Conservation (phyloP, 2,888 invertebrate genomes). For the Caenorhabditis doughertyi region DNA sequence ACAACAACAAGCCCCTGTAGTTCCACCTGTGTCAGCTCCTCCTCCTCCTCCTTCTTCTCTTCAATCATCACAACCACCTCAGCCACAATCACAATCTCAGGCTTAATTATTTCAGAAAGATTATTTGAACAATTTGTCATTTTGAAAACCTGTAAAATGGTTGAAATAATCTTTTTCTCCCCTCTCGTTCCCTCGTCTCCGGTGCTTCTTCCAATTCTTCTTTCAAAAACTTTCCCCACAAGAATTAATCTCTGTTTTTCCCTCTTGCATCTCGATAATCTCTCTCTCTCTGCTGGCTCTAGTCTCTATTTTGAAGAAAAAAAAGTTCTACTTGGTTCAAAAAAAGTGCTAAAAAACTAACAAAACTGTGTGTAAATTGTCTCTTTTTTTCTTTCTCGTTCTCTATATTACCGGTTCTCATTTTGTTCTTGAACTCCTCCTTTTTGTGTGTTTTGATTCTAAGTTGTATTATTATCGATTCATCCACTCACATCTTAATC, state of each 20-base stretch:
- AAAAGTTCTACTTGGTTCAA: conserved; percentile 1
- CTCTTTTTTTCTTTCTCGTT: conserved; percentile 6
- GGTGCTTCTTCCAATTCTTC: conserved; percentile 5
- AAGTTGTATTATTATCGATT: conserved; percentile 29
- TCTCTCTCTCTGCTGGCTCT: neutral
- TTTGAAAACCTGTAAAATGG: neutral
- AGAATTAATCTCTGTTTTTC: conserved; percentile 14
- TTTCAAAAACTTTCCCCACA: neutral
- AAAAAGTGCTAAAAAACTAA: conserved; percentile 18
- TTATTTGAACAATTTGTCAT: no score
- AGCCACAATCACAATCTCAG: conserved; percentile 17
- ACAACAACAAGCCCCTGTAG: conserved; percentile 10
- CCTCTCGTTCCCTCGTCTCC: no score
- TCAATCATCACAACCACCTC: no score
- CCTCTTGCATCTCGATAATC: conserved; percentile 3
- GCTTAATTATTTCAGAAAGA: conserved; percentile 3
- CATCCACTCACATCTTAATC: conserved; percentile 20
- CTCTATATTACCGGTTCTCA: conserved; percentile 27
- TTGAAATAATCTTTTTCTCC: no score
- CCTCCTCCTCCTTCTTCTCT: neutral
- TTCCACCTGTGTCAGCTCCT: conserved; percentile 6
- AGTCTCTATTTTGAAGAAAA: conserved; percentile 7
- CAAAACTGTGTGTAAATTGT: conserved; percentile 17
- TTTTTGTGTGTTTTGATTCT: conserved; percentile 3
- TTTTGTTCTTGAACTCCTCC: conserved; percentile 6